Percentiles rank a stretch among this genome's conserved stretches.
phyloP scores from a whole-genome alignment of 1,140 invertebrate species.

The Drosophila seguyi region DNA sequence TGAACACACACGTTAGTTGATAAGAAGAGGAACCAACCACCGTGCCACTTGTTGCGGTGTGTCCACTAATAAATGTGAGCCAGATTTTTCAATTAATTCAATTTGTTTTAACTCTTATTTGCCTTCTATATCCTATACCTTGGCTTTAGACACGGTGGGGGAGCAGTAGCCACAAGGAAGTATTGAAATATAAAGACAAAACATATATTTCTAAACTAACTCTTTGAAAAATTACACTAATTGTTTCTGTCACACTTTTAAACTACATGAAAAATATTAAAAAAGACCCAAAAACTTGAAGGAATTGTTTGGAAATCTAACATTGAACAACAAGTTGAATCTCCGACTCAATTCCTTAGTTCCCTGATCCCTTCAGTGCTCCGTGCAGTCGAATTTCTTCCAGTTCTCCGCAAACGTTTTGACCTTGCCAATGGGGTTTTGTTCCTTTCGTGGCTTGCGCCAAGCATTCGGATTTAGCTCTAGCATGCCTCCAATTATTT shows the following conservation, averaged over 20 bases:
- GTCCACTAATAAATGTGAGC: slow-evolving; percentile 35
- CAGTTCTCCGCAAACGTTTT: slow-evolving; percentile 73
- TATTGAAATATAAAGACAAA: no score
- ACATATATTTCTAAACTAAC: no score
- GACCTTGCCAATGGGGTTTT: slow-evolving; percentile 68
- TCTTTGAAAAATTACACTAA: no score
- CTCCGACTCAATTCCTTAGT: neutral
- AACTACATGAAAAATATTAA: neutral
- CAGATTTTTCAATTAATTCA: slow-evolving; percentile 22
- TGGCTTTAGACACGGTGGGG: no score
- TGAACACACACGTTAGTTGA: slow-evolving; percentile 53
- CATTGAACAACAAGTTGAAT: neutral
- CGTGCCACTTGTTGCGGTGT: slow-evolving; percentile 1
- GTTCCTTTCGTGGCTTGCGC: slow-evolving; percentile 92
- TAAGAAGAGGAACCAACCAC: slow-evolving; percentile 44
- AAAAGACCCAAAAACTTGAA: neutral
- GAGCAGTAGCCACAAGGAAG: no score
- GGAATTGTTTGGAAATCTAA: neutral
- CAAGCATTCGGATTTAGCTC: slow-evolving; percentile 94
- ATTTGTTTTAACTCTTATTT: neutral
- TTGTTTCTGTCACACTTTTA: no score
- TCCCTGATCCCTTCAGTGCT: slow-evolving; percentile 18
- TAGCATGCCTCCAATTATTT: slow-evolving; percentile 97
- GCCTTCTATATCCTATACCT: neutral
- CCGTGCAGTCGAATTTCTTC: slow-evolving; percentile 74